These are phyloP conservation scores for Trachymyrmex cornetzi DNA, from an alignment of 1,140 invertebrate species.

Conservation along the genomic window DNA sequence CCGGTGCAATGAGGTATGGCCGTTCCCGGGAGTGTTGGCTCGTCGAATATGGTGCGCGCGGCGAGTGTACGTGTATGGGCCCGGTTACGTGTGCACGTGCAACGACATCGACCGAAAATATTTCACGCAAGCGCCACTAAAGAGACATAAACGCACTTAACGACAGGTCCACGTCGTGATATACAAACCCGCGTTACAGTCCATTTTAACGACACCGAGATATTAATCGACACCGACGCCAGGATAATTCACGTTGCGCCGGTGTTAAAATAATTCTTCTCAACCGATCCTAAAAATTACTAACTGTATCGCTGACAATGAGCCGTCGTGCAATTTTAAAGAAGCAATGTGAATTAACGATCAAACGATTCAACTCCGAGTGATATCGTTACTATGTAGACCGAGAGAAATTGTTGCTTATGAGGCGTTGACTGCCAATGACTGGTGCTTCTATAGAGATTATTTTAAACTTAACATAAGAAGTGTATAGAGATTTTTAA, in stretches of 20 bases:
- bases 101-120: constrained; percentile 71
- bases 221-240: constrained; percentile 58
- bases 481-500: not conserved
- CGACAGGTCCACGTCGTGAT: constrained; percentile 71
- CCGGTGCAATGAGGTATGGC: constrained; percentile 84
- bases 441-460: not conserved
- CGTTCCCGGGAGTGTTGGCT: constrained; percentile 75
- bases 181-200: constrained; percentile 55
- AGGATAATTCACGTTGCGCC: constrained; percentile 33
- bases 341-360: constrained; percentile 14
- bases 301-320: constrained; percentile 10
- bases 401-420: not conserved
- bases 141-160: constrained; percentile 75
- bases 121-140: constrained; percentile 70
- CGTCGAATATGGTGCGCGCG: constrained; percentile 67
- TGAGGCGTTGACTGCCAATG: not conserved
- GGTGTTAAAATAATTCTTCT: constrained; percentile 45
- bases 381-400: not conserved
- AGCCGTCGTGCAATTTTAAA: constrained; percentile 12
- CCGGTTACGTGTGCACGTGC: constrained; percentile 37
- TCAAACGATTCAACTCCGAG: not conserved
- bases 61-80: constrained; percentile 35
- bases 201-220: constrained; percentile 62
- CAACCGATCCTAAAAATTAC: constrained; percentile 10
- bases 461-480: not conserved